Conservation (phyloP, 2,797 vertebrate species). For the Catamblyrhynchus diadema region DNA sequence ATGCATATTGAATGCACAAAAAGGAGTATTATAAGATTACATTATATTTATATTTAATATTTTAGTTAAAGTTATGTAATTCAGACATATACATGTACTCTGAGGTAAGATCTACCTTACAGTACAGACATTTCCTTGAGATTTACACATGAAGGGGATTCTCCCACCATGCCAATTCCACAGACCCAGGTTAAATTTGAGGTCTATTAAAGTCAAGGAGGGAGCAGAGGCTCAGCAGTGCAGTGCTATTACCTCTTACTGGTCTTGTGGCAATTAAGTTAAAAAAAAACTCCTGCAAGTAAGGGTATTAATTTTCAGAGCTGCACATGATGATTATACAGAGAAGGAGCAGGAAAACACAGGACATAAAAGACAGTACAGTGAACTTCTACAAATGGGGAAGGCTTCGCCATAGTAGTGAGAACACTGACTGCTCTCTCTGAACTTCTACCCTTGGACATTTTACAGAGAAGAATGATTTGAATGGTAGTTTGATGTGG, state of each 20-base stretch:
- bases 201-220: background rate
- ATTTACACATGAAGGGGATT: background rate
- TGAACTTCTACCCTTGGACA: background rate
- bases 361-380: background rate
- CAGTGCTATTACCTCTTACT: background rate
- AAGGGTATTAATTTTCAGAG: background rate
- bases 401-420: background rate
- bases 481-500: background rate
- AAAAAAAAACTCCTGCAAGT: background rate
- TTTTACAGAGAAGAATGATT: conserved; percentile 3
- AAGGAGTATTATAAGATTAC: background rate
- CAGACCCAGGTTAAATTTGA: background rate
- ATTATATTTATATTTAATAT: background rate
- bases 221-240: background rate
- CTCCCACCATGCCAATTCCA: background rate
- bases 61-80: background rate
- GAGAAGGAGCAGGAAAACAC: background rate
- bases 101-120: background rate
- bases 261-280: background rate
- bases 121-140: background rate
- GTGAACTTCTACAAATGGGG: background rate
- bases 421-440: background rate
- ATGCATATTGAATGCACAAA: background rate
- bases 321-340: background rate
- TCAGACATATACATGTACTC: background rate